Evolutionary conservation across 2,888 invertebrate genomes (phyloP), one percentile per base, ranked within the genome.

Genomic region (Sturmia bella): DNA sequence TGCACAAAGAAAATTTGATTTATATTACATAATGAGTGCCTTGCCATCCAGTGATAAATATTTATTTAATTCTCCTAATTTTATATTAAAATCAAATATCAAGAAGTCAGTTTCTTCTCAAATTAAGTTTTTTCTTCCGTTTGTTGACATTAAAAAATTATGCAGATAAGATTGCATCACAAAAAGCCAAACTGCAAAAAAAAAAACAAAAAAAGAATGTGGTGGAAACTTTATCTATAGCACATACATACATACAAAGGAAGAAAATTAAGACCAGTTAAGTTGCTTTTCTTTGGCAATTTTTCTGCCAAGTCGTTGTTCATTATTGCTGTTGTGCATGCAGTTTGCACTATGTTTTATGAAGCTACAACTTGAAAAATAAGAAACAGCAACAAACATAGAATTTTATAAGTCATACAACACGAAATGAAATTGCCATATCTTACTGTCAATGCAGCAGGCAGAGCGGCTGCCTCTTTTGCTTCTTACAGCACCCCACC

Each of bases 361-460:
- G 39, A 19, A 64, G 21, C 64, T 72, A 56, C 59, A 66, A 66
- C 59, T 17, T 66, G 41, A 41, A 64, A 70, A 56, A 54, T 45
- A 56, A 77, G 27, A 61, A 13, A 37, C 12, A 69, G 61, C 37
- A 61, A 52, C 15, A 80, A 70, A 59, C 64, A 70, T 74, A 50
- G n/a, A 56, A 69, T 69, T 74, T 66, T 66, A 70, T 48, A 76
- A 72, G 72, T 76, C 80, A 81, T 68, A 61, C 76, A 70, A 72
- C 80, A 76, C 59, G 69, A 64, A 77, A 77, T 74, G 32, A 73
- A 77, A 77, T 69, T 73, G 68, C 56, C 54, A 77, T 73, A 50
- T 81, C 43, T 56, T 78, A 64, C 56, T 72, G 64, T 68, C 75
- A 68, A 59, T 68, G 57, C 32, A 32, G 45, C 32, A 32, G 11